Evolutionary conservation across 2,797 vertebrate species (phyloP), one percentile per base, ranked within the genome.

Genomic region (Carapus acus): DNA sequence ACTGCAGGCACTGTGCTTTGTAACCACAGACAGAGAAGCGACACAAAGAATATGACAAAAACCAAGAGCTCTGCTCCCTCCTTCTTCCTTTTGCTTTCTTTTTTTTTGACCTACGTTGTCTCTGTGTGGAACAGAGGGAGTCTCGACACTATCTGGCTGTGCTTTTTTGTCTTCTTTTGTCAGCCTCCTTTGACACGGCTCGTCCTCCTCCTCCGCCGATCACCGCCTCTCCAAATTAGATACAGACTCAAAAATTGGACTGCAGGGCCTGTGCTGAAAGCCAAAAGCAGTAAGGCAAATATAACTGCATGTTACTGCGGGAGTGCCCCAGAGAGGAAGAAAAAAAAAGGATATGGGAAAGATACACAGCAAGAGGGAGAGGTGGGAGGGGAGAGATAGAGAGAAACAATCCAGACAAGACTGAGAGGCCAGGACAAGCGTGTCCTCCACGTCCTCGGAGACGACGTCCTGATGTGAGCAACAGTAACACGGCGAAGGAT

Each of bases 231-330:
- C 13, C 33, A 45, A 64, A 58, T 62, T 37, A 57, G 67, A 67
- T 39, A 52, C 44, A 29, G 40, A 54, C 63, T 49, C 58, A 56
- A 70, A 67, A 61, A 42, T n/a, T n/a, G 11, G 43, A 61, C 36
- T 53, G 22, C 27, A 18, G 53, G 57, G 41, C 45, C 41, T 9
- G 41, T 21, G 31, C 52, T n/a, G 11, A 22, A 37, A 60, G 43
- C 11, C 1, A 8, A 17, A 20, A 12, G 5, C 45, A 39, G 29
- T 33, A 27, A 7, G 47, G 45, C 37, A 63, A 61, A 67, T 64
- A 67, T n/a, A 62, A 59, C 34, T 47, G 16, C 2, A 9, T 17
- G 46, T 41, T 31, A 62, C 15, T 40, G 23, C 50, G 40, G 24
- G 16, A 3, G n/a, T n/a, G 19, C 13, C 18, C 39, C 24, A 4